Evolutionary conservation across 2,888 invertebrate genomes (phyloP).

Genomic region (Drosophila melanocephala): DNA sequence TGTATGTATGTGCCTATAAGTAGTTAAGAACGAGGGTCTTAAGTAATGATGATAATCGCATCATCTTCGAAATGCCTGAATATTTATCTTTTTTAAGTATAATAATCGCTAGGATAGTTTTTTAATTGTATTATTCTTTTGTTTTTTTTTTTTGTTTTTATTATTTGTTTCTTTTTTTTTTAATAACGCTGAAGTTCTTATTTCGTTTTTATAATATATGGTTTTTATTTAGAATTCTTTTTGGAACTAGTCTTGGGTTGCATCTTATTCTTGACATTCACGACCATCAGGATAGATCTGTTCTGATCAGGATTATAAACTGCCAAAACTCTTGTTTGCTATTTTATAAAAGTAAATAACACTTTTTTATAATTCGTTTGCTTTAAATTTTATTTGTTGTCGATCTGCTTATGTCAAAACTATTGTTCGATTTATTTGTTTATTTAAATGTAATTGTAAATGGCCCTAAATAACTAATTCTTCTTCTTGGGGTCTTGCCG

Average conservation of each 20-base stretch:
- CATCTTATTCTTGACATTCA: constrained; percentile 27
- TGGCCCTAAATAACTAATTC: constrained; percentile 62
- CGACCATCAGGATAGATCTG: constrained; percentile 31
- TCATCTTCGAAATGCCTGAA: constrained; percentile 57
- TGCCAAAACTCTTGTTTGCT: constrained; percentile 42
- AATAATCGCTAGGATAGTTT: constrained; percentile 49
- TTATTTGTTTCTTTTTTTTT: constrained; percentile 7
- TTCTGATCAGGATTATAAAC: constrained; percentile 36
- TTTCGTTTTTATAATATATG: constrained; percentile 23
- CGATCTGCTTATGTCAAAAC: constrained; percentile 51
- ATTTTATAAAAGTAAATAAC: constrained; percentile 70
- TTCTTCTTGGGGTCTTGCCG: constrained; percentile 25
- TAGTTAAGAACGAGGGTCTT: constrained; percentile 65
- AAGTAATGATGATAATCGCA: constrained; percentile 40
- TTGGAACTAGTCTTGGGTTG: constrained; percentile 60
- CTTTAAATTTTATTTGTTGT: constrained; percentile 13
- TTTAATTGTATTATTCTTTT: constrained; percentile 43
- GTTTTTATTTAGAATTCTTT: constrained; percentile 32
- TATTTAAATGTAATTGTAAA: constrained; percentile 67
- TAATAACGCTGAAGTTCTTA: constrained; percentile 33
- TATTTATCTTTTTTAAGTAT: constrained; percentile 48
- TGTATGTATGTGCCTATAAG: constrained; percentile 31
- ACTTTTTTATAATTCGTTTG: constrained; percentile 12
- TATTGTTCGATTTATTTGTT: constrained; percentile 58
- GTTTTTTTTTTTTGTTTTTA: constrained; percentile 5